Conservation (phyloP, 2,797 vertebrate species). For the Anisognathus igniventris region DNA sequence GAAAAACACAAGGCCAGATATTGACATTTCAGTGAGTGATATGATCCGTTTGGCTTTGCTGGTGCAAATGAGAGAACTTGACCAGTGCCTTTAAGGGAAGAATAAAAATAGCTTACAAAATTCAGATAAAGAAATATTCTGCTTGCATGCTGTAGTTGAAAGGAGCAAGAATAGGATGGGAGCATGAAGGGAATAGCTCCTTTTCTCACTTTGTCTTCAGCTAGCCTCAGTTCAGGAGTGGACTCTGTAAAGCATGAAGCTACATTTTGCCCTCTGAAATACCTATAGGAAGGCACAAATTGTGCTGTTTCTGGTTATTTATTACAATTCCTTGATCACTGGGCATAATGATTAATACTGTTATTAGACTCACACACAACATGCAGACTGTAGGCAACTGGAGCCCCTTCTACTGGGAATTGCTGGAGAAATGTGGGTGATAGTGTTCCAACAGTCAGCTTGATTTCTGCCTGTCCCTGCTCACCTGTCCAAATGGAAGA, state of each 20-base stretch:
- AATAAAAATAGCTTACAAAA: constrained; percentile 5
- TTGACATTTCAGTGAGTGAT: background rate
- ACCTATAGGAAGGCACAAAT: background rate
- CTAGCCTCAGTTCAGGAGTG: background rate
- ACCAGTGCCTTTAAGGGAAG: background rate
- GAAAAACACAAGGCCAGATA: constrained; percentile 22
- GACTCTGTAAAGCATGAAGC: background rate
- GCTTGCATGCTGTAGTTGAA: background rate
- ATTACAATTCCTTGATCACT: background rate
- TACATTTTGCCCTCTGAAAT: background rate
- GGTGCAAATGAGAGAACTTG: background rate
- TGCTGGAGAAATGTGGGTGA: background rate
- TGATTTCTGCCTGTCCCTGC: background rate
- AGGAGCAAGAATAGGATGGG: background rate
- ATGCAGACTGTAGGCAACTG: background rate
- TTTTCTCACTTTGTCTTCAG: background rate
- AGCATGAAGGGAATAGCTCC: background rate
- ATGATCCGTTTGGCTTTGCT: background rate
- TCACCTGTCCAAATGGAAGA: background rate
- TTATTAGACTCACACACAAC: background rate
- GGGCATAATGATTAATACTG: background rate
- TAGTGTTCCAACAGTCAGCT: background rate
- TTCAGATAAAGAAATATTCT: background rate
- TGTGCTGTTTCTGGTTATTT: background rate
- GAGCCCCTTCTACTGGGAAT: background rate